Evolutionary conservation across 1,140 invertebrate species (phyloP).

Genomic region (Tetragonula clypearis): DNA sequence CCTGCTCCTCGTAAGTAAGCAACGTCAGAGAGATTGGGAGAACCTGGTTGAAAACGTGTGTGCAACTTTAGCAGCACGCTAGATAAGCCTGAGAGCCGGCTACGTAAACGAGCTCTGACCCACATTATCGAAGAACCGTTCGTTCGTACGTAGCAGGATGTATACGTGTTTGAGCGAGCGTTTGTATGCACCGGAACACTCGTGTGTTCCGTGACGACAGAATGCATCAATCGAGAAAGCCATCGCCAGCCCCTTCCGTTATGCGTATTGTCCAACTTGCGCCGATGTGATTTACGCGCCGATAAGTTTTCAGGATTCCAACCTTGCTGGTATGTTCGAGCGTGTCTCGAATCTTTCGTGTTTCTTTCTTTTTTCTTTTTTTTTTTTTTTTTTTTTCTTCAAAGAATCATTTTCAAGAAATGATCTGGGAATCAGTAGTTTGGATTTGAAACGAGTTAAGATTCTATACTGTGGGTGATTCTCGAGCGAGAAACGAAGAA

Average conservation of each 20-base stretch:
- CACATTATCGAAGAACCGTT: constrained; percentile 57
- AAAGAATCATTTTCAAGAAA: no score
- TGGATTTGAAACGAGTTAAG: no score
- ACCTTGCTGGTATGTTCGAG: not conserved
- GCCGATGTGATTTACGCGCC: not conserved
- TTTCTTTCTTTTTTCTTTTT: not conserved
- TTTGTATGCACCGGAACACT: constrained; percentile 11
- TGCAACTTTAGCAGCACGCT: constrained; percentile 1
- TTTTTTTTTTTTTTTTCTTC: no score
- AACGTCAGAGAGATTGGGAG: not conserved
- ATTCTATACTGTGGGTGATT: no score
- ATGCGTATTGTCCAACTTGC: not conserved
- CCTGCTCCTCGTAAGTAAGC: not conserved
- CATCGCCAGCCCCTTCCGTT: not conserved
- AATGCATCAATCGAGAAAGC: constrained; percentile 31
- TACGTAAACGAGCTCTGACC: constrained; percentile 64
- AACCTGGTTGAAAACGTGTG: constrained; percentile 8
- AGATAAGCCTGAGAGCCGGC: constrained; percentile 46
- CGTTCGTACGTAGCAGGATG: constrained; percentile 30
- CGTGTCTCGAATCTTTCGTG: not conserved
- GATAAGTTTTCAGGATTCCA: not conserved
- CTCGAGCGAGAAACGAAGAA: no score
- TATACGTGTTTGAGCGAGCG: constrained; percentile 9
- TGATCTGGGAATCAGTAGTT: no score
- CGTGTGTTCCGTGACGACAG: constrained; percentile 11